Percentiles rank a stretch among this genome's conserved stretches.
Evolutionary conservation across 2,797 vertebrate species (phyloP).

Genomic region (Adrianichthys oophorus): DNA sequence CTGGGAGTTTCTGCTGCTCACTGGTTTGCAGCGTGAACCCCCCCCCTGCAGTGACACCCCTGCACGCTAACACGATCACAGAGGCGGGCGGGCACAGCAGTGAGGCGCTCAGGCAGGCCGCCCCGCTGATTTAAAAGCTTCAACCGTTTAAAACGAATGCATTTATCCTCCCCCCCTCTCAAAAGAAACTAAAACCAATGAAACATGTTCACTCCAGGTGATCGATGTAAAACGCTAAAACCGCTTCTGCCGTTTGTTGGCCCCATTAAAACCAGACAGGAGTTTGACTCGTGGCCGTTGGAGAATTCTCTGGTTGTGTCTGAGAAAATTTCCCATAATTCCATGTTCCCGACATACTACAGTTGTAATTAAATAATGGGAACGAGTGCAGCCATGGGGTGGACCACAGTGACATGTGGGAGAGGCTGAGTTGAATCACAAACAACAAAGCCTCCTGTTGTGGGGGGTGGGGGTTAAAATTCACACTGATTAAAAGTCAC

Average conservation of each 20-base stretch:
- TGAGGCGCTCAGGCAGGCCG: neutral
- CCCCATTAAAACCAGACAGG: constrained; percentile 10
- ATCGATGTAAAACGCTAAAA: no score
- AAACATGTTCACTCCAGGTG: neutral
- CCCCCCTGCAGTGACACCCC: neutral
- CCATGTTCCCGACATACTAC: constrained; percentile 23
- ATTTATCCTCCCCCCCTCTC: neutral
- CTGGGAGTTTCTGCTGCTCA: neutral
- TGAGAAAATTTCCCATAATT: constrained; percentile 12
- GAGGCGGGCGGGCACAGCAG: no score
- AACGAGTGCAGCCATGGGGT: constrained; percentile 14
- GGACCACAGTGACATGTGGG: constrained; percentile 3
- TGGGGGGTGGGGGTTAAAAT: constrained; percentile 43
- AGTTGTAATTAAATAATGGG: constrained; percentile 45
- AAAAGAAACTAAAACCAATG: neutral
- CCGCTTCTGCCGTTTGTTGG: neutral
- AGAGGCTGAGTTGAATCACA: constrained; percentile 20
- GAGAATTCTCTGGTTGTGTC: no score
- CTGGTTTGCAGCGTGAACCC: neutral
- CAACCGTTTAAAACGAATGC: neutral
- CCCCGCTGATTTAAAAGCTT: constrained; percentile 1
- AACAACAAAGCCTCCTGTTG: constrained; percentile 32
- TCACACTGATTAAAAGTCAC: constrained; percentile 49
- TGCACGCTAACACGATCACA: neutral
- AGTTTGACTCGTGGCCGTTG: constrained; percentile 1